phyloP scores from a whole-genome alignment of 2,113 vertebrate species.

The Microtus montanus region DNA sequence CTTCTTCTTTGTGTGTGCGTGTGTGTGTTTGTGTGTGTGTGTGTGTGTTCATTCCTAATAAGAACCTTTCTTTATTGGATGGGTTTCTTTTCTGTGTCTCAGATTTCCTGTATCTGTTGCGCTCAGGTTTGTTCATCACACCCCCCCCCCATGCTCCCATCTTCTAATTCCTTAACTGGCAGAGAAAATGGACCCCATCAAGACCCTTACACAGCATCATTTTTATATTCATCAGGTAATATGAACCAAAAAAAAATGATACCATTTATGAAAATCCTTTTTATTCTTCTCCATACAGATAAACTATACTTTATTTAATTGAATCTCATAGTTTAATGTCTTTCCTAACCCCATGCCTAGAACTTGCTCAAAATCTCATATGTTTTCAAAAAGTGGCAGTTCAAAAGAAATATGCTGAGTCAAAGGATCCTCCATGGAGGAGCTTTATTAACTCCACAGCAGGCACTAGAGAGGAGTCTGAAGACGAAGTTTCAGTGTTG shows the following conservation, averaged over 20 bases:
- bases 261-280: neutral
- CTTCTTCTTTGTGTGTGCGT: neutral
- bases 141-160: no score
- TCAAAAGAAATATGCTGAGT: neutral
- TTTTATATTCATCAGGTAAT: neutral
- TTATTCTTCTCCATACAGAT: neutral
- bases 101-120: neutral
- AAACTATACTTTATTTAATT: neutral
- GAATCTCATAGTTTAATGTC: no score
- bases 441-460: neutral
- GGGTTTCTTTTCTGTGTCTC: neutral
- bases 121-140: no score
- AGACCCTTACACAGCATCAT: neutral
- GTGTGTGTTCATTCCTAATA: neutral
- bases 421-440: neutral
- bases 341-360: neutral
- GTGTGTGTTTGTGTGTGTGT: neutral
- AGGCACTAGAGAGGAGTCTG: neutral
- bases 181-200: neutral
- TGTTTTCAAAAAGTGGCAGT: neutral
- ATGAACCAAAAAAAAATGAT: neutral
- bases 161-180: neutral
- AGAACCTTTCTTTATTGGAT: neutral
- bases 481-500: neutral
- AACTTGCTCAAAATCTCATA: constrained; percentile 1